Evolutionary conservation across 2,113 vertebrate genomes (phyloP).

Genomic region (Nanorana parkeri): DNA sequence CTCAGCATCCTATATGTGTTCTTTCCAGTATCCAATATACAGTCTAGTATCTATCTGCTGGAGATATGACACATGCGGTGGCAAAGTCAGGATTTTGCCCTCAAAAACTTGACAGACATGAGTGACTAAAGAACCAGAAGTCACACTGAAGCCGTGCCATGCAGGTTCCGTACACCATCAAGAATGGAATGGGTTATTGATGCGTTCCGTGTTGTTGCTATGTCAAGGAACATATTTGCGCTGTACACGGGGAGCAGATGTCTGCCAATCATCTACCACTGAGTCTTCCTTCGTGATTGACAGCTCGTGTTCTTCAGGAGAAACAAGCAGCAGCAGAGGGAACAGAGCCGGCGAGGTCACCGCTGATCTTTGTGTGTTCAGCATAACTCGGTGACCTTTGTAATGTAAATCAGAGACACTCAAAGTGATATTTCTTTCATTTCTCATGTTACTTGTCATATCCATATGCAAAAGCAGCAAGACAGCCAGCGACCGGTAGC

Average conservation of each 20-base stretch:
- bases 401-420: no score
- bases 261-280: conserved; percentile 24
- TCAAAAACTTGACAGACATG: no score
- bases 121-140: no score
- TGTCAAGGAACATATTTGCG: conserved; percentile 19
- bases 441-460: no score
- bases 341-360: conserved; percentile 4
- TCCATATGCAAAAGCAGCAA: no score
- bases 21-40: no score
- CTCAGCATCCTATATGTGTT: no score
- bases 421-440: no score
- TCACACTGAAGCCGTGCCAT: no score
- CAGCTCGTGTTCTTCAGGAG: not conserved
- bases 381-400: not conserved
- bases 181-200: not conserved
- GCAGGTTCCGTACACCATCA: no score
- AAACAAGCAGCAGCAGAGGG: not conserved
- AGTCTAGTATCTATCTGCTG: not conserved
- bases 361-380: not conserved
- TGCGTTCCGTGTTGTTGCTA: not conserved
- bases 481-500: no score
- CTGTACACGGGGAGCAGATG: conserved; percentile 29
- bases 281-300: not conserved
- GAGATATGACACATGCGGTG: not conserved
- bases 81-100: no score